Base-by-base conservation (phyloP, 2,113 vertebrate species). In the Sinosuthora webbiana region DNA sequence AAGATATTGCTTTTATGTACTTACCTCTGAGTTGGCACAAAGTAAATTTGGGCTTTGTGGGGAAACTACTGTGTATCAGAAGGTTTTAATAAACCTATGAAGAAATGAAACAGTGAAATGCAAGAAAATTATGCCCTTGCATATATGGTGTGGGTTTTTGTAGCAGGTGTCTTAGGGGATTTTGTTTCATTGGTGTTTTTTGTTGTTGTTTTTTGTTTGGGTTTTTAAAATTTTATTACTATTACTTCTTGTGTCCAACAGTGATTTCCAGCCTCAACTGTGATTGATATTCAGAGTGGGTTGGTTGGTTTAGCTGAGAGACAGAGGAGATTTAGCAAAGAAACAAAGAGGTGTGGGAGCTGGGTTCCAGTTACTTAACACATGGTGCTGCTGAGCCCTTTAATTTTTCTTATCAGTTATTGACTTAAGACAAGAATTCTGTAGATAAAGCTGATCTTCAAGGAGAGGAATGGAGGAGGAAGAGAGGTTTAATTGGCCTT, bases 341-440 rank as follows among this genome's bases (percentile, higher is more conserved):
- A 83, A 87, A 57, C 17, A 52, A 86, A 62, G 70, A 59, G 39
- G 12, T 87, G 31, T 96, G 79, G 35, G 37, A 92, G 73, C 75
- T 82, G 49, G 39, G 42, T 39, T 92, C 45, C 90, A 88, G 33
- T 94, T 96, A 93, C 89, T 82, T 95, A 90, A 92, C 57, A 71
- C 41, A 21, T 82, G 85, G 39, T 93, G 62, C 57, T 90, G 65
- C 85, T 63, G 81, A 93, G 83, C 75, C 37, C 78, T 95, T 97
- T 96, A 96, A 95, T 97, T 97, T 92, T 95, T 91, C 89, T 96
- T 97, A 96, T 94, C 95, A 94, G 84, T 76, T 94, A 82, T 73
- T 96, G 96, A 97, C 75, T 97, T 94, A 64, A 94, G 83, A 93
- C 97, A 96, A 94, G 75, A 93, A 89, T 82, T 93, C 65, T 89